Evolutionary conservation across 2,888 invertebrate species (phyloP).

Genomic region (Lagria hirta): DNA sequence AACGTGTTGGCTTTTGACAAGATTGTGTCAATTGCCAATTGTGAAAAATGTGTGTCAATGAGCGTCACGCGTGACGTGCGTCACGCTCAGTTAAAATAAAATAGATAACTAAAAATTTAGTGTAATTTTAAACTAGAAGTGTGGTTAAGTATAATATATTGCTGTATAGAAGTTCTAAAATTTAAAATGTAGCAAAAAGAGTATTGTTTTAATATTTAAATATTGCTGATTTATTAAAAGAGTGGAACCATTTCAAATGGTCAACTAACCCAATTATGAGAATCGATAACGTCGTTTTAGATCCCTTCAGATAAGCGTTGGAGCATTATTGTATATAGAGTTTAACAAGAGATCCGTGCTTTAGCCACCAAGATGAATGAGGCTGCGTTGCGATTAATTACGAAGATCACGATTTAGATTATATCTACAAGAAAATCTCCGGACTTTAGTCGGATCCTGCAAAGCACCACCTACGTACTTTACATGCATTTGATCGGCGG

Average conservation of each 20-base stretch:
- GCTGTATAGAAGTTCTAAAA: too few relatives aligned
- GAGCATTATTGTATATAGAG: conserved; percentile 21
- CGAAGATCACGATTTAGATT: conserved; percentile 34
- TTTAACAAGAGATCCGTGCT: conserved; percentile 16
- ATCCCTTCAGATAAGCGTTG: conserved; percentile 16
- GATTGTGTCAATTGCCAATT: too few relatives aligned
- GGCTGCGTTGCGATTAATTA: conserved; percentile 31
- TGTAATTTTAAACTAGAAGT: too few relatives aligned
- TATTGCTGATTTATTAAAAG: too few relatives aligned
- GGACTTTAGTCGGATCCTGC: conserved; percentile 13
- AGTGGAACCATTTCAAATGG: conserved; percentile 11
- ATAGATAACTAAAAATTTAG: too few relatives aligned
- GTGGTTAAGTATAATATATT: too few relatives aligned
- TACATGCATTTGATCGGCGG: conserved; percentile 13
- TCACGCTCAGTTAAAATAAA: too few relatives aligned
- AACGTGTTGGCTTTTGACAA: too few relatives aligned
- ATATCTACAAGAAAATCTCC: conserved; percentile 29
- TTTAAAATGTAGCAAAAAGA: too few relatives aligned
- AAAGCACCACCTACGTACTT: conserved; percentile 24
- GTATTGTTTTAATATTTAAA: too few relatives aligned
- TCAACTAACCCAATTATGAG: conserved; percentile 23
- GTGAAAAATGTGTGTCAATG: too few relatives aligned
- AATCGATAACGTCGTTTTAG: conserved; percentile 15
- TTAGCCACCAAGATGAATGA: conserved; percentile 34
- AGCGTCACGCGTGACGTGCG: too few relatives aligned